Evolutionary conservation across 2,113 vertebrate genomes (phyloP), one percentile per base, ranked within the genome.

Genomic region (Etheostoma spectabile): DNA sequence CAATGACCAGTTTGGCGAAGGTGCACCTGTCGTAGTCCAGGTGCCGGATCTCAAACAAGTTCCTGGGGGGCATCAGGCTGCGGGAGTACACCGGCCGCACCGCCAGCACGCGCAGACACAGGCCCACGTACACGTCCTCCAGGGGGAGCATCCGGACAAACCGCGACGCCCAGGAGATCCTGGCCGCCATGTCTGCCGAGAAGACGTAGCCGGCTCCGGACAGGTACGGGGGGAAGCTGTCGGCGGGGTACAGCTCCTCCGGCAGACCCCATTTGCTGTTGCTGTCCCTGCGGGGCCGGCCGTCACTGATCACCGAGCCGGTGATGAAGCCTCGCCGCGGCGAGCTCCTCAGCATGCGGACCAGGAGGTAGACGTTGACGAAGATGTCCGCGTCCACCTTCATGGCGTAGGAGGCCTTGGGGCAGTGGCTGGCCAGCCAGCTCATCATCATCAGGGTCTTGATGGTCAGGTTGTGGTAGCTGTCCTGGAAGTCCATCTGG

Each of bases 381-480:
- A 97, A 97, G 66, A 94, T 85, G 68, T 97, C 96, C 0, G 80
- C 11, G 46, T 97, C 97, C 16, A 95, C 94, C 75, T 96, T 95
- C 92, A 97, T 77, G 66, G 90, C 94, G 51, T 96, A 97, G 10
- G 16, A 59, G 66, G 95, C 91, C 0, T 59, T 5, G 6, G 93
- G 90, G 63, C 97, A 97, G 85, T 91, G 74, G 4, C 33, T 84
- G 1, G 77, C 80, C n/a, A 96, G 66, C 97, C 96, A 97, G 76
- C 94, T 90, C 91, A 97, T 84, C 2, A 96, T 97, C 96, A 97
- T 95, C 73, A 97, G n/a, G 2, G 95, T 97, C 84, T 97, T 96
- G 33, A 96, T 35, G 0, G 96, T 96, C 30, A 96, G 90, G 80
- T 96, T 97, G 52, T 90, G 77, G 86, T 98, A 97, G 18, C 77